Evolutionary conservation across 2,888 invertebrate species (phyloP).

Genomic region (Apotomis turbidana): DNA sequence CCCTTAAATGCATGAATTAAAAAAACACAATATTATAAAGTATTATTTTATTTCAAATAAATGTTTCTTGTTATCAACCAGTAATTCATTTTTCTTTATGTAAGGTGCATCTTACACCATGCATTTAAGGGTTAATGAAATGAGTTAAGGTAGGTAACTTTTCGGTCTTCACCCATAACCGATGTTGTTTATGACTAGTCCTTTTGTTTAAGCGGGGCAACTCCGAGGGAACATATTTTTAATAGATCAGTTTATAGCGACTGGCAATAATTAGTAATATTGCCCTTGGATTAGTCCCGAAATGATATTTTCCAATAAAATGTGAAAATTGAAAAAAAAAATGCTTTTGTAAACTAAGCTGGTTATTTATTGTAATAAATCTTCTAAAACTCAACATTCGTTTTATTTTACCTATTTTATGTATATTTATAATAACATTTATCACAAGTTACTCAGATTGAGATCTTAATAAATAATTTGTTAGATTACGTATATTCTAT

Average conservation of each 20-base stretch:
- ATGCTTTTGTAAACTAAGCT: constrained; percentile 78
- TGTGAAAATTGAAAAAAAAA: constrained; percentile 60
- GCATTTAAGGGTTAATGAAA: too few relatives aligned
- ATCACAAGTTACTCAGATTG: constrained; percentile 18
- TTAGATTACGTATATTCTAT: neutral
- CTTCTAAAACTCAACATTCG: constrained; percentile 64
- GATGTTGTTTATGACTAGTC: constrained; percentile 68
- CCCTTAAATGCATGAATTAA: too few relatives aligned
- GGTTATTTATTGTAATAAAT: constrained; percentile 81
- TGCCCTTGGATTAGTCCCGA: constrained; percentile 53
- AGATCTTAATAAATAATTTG: neutral
- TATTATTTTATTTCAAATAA: too few relatives aligned
- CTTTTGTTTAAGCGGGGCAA: constrained; percentile 50
- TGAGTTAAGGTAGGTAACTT: too few relatives aligned
- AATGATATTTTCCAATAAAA: constrained; percentile 62
- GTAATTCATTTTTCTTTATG: too few relatives aligned
- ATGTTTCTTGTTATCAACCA: too few relatives aligned
- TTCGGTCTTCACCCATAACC: too few relatives aligned
- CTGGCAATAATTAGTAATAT: constrained; percentile 53
- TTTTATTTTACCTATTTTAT: constrained; percentile 54
- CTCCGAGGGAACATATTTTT: constrained; percentile 48
- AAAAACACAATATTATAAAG: too few relatives aligned
- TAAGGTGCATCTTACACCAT: too few relatives aligned
- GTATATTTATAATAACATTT: neutral
- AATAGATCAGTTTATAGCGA: constrained; percentile 41